phyloP scores from a whole-genome alignment of 2,797 vertebrate genomes.

The Hoplostethus atlanticus region DNA sequence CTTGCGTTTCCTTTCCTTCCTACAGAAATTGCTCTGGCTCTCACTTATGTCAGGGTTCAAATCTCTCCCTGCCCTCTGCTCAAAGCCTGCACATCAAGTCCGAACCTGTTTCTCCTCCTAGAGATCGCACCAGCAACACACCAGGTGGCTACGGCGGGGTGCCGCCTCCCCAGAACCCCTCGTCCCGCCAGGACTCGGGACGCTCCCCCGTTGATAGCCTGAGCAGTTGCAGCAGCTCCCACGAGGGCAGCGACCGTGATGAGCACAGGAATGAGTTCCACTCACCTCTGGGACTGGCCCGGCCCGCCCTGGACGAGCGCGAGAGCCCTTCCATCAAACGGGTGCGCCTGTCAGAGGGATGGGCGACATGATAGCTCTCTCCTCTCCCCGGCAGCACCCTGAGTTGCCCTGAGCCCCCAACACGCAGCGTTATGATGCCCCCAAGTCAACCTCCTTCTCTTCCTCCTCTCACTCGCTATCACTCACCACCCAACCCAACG shows the following conservation, averaged over 20 bases:
- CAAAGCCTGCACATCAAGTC: conserved; percentile 99
- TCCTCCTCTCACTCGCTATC: conserved; percentile 65
- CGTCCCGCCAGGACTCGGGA: conserved; percentile 96
- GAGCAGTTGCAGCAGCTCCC: conserved; percentile 99
- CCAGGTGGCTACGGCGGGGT: conserved; percentile 92
- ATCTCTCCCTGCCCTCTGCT: conserved; percentile 99
- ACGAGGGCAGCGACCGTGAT: conserved; percentile 98
- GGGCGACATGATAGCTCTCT: conserved; percentile 94
- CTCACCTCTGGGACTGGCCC: conserved; percentile 96
- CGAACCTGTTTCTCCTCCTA: conserved; percentile 99
- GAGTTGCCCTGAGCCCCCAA: conserved; percentile 59
- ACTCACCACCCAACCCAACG: conserved; percentile 68
- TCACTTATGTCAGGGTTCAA: conserved; percentile 99
- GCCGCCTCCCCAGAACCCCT: conserved; percentile 83
- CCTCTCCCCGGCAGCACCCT: conserved; percentile 47
- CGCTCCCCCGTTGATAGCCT: conserved; percentile 98
- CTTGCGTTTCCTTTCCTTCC: conserved; percentile 93
- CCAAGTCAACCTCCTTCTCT: conserved; percentile 54
- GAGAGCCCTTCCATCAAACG: conserved; percentile 99
- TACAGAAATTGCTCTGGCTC: conserved; percentile 99
- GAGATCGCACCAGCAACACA: conserved; percentile 98
- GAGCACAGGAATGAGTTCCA: conserved; percentile 98
- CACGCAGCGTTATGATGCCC: conserved; percentile 56
- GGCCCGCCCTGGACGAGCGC: conserved; percentile 95
- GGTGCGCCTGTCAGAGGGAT: conserved; percentile 98